These are phyloP conservation scores for Oryzias curvinotus DNA, from an alignment of 2,113 vertebrate genomes.

Conservation along the genomic window DNA sequence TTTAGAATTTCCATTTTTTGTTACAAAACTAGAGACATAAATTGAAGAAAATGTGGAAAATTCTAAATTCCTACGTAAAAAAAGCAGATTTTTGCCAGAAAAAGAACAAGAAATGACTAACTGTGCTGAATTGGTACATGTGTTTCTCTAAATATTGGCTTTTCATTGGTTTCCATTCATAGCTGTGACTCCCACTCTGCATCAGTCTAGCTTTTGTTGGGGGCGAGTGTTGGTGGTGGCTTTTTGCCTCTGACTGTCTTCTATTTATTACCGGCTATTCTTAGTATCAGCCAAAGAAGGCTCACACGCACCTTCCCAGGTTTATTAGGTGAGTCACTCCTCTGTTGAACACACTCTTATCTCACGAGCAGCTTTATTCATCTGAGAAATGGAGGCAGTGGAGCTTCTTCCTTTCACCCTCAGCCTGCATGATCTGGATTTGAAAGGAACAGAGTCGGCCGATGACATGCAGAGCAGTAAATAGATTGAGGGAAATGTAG, in stretches of 20 bases:
- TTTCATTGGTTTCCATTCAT: constrained; percentile 21
- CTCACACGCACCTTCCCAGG: constrained; percentile 40
- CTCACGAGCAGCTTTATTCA: constrained; percentile 62
- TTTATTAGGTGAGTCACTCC: constrained; percentile 74
- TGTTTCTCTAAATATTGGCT: constrained; percentile 14
- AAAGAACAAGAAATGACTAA: too few relatives aligned
- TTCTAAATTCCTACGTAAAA: too few relatives aligned
- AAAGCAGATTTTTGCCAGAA: too few relatives aligned
- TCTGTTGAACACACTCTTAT: constrained; percentile 57
- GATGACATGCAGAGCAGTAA: constrained; percentile 42
- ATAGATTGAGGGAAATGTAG: constrained; percentile 47
- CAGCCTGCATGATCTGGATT: constrained; percentile 25
- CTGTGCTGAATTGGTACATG: too few relatives aligned
- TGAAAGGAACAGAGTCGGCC: constrained; percentile 21
- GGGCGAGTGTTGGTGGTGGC: constrained; percentile 36
- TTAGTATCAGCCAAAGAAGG: constrained; percentile 48
- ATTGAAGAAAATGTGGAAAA: too few relatives aligned
- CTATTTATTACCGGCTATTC: constrained; percentile 72
- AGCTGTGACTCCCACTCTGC: constrained; percentile 29
- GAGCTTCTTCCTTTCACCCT: constrained; percentile 24
- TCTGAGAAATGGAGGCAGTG: constrained; percentile 32
- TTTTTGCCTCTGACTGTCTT: constrained; percentile 59
- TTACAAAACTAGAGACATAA: too few relatives aligned
- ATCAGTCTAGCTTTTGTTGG: constrained; percentile 56
- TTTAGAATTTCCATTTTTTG: background rate